These are phyloP conservation scores for Stegophylla sp. DNA, from an alignment of 2,888 invertebrate species.

Conservation along the genomic window DNA sequence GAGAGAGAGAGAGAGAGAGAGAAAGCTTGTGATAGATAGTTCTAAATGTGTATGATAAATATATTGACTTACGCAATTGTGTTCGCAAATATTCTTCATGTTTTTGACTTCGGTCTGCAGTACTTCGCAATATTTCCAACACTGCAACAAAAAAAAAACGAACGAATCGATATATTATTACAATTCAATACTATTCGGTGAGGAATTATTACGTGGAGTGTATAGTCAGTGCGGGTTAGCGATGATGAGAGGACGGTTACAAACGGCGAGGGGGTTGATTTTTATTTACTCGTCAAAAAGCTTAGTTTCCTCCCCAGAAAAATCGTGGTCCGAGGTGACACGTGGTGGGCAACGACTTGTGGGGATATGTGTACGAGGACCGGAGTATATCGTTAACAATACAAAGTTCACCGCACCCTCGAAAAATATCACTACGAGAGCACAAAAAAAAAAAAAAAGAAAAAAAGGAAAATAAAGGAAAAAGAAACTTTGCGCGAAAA, in stretches of 20 bases:
- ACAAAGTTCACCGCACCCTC: conserved; percentile 25
- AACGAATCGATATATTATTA: not conserved
- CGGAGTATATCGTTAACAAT: conserved; percentile 34
- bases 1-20: too few species aligned
- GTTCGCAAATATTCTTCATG: conserved; percentile 56
- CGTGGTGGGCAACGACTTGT: not conserved
- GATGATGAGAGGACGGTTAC: conserved; percentile 19
- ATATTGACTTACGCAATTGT: conserved; percentile 48
- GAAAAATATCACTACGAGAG: conserved; percentile 27
- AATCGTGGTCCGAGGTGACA: not conserved
- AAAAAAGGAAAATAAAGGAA: not conserved
- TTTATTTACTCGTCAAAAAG: conserved; percentile 47
- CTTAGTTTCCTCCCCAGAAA: not conserved
- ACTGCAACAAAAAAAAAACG: conserved; percentile 38
- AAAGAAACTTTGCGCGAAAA: not conserved
- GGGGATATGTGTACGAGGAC: not conserved
- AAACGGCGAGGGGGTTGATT: conserved; percentile 5
- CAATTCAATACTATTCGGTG: not conserved
- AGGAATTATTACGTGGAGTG: not conserved
- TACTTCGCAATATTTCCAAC: conserved; percentile 57
- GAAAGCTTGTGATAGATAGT: not conserved
- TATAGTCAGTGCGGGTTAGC: not conserved
- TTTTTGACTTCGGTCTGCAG: conserved; percentile 48
- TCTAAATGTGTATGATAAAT: not conserved
- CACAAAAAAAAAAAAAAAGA: not conserved